Evolutionary conservation across 2,888 invertebrate genomes (phyloP).

Genomic region (Yponomeuta evonymella): DNA sequence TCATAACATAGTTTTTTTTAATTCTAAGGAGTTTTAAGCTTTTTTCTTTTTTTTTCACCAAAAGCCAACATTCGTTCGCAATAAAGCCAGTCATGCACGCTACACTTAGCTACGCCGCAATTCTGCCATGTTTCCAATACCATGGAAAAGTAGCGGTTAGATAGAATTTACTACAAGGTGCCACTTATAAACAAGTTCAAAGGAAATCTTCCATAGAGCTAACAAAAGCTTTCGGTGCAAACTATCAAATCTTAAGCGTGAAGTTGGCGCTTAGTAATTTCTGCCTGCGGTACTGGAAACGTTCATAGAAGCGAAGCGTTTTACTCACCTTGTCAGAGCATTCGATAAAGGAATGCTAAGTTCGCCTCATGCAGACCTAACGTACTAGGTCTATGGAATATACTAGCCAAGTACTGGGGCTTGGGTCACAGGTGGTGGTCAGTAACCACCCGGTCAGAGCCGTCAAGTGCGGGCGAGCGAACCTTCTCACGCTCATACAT

Average conservation of each 20-base stretch:
- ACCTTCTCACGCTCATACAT: constrained; percentile 52
- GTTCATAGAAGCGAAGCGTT: constrained; percentile 47
- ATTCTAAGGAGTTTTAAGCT: too few relatives aligned
- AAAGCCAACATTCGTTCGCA: constrained; percentile 37
- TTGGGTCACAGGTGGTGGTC: constrained; percentile 57
- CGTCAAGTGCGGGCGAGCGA: constrained; percentile 69
- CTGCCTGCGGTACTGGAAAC: background rate
- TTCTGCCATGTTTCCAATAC: background rate
- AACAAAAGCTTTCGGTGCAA: too few relatives aligned
- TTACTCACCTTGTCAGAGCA: constrained; percentile 62
- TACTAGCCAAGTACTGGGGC: constrained; percentile 61
- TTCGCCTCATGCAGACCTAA: constrained; percentile 61
- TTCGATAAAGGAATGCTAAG: constrained; percentile 70
- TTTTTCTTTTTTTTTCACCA: constrained; percentile 24
- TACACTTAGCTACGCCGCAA: constrained; percentile 8
- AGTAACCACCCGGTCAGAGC: constrained; percentile 19
- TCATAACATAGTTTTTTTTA: too few relatives aligned
- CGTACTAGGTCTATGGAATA: constrained; percentile 36
- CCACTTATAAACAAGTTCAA: too few relatives aligned
- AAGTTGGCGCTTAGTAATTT: too few relatives aligned
- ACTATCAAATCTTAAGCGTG: too few relatives aligned
- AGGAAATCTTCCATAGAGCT: too few relatives aligned
- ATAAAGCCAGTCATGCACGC: constrained; percentile 26
- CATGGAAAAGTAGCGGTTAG: background rate
- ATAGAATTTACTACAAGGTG: too few relatives aligned